Base-by-base conservation (phyloP, 1,140 invertebrate genomes). In the Kradibia gibbosae region DNA sequence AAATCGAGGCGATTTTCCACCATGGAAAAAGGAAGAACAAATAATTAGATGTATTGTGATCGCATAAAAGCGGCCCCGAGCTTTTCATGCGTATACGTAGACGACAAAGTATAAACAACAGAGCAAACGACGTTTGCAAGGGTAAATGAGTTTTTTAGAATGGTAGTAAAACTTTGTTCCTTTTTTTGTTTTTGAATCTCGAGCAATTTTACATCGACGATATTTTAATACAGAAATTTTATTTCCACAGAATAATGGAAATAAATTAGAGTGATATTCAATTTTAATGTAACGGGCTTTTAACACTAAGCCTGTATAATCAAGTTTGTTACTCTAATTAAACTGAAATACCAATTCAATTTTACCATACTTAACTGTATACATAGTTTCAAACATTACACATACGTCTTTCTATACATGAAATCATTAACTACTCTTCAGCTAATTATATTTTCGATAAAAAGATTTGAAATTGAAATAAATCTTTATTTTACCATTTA, bases 31-130 rank as follows among this genome's bases (percentile, higher is more conserved):
- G 45, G 53, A 73, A 73, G 7, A 72, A 15, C 22, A 25, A 0
- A 2, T 45, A 20, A 20, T n/a, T n/a, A n/a, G 39, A 72, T 45
- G 70, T 72, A 72, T 72, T 72, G 70, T 72, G 8, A 3, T 42
- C n/a, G n/a, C n/a, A 48, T 17, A 72, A 72, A 48, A 72, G 42
- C 15, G 7, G 22, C 11, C 22, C 4, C n/a, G 42, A 71, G n/a
- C 39, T 45, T 39, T 22, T 39, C 25, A 22, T 25, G 4, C 53
- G 25, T 10, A n/a, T 3, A 55, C 22, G 11, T n/a, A n/a, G 2
- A 55, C 22, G 10, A 28, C 8, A 28, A 28, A 45, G 13, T 13
- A 45, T 5, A 13, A 45, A 45, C 7, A 45, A 45, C 13, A 45
- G 13, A 45, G 42, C 42, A 45, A 13, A 45, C 13, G 13, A 13